Evolutionary conservation across 2,888 invertebrate species (phyloP), one percentile per base, ranked within the genome.

Genomic region (Uropetala carovei): DNA sequence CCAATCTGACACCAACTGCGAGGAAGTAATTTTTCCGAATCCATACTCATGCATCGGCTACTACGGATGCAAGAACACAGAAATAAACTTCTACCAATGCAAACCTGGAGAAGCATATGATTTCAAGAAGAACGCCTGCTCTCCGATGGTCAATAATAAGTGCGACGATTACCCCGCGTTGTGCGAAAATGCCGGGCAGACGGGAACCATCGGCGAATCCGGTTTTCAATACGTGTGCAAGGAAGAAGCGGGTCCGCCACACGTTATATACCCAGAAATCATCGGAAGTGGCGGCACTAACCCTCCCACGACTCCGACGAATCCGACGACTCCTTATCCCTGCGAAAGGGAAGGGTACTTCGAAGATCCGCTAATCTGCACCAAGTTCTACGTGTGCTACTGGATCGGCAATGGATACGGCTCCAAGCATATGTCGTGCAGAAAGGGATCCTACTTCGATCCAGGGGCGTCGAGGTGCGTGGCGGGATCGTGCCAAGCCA

Each of bases 371-470:
- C 8, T 11, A 0, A 64, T 43, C 68, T 89, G 89, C 89, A 60
- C 30, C n/a, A 89, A 64, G 64, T 89, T 43, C n/a, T 89, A 89
- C 89, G 18, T 43, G 18, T 89, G 89, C 43, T 64, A 64, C 13
- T 7, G 16, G 13, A 27, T n/a, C n/a, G 43, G 64, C 18, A 60
- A 43, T 13, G 13, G 43, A 13, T 56, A 43, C 43, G 4, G 1
- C 8, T 43, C 43, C 18, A 1, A 0, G 11, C 64, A n/a, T 16
- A 10, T 13, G 43, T 43, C 2, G 10, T 89, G 89, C 18, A 30
- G 30, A 5, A 0, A 9, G 9, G 89, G 43, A 11, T 89, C 89
- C 22, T 58, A 89, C n/a, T 89, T 89, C 11, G n/a, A 68, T 43
- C 64, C 30, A 0, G 3, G 30, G 2, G 18, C 7, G 3, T n/a